These are phyloP conservation scores for Lanistes nyassanus DNA, from an alignment of 1,140 invertebrate species.

Conservation along the genomic window DNA sequence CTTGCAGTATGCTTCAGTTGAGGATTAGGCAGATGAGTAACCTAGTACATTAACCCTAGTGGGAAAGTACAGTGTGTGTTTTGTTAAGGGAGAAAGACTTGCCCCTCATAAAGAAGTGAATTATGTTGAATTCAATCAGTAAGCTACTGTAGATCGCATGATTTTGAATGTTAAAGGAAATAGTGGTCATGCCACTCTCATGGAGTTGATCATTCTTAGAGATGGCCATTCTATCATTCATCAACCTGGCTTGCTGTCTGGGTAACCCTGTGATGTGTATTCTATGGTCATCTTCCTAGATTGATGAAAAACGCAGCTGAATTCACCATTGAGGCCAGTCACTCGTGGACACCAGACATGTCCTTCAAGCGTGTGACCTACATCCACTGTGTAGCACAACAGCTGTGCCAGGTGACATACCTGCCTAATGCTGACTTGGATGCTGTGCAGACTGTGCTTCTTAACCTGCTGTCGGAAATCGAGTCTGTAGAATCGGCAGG, in stretches of 20 bases:
- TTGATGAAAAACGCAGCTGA: conserved; percentile 74
- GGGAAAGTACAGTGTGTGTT: too few species aligned
- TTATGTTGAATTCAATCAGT: too few species aligned
- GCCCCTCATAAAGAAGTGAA: too few species aligned
- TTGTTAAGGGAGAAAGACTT: too few species aligned
- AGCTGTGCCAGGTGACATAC: conserved; percentile 72
- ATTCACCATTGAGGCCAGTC: conserved; percentile 66
- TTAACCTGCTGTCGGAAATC: conserved; percentile 73
- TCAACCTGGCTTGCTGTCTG: background rate
- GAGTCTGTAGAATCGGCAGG: conserved; percentile 71
- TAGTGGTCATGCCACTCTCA: background rate
- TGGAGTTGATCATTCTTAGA: background rate
- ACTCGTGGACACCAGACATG: conserved; percentile 69
- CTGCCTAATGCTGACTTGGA: conserved; percentile 68
- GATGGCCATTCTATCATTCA: background rate
- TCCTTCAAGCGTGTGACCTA: conserved; percentile 72
- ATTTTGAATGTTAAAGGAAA: background rate
- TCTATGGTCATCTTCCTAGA: conserved; percentile 60
- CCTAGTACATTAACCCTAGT: too few species aligned
- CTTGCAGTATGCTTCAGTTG: too few species aligned
- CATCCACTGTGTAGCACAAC: conserved; percentile 72
- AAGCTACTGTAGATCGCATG: too few species aligned
- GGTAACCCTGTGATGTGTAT: background rate
- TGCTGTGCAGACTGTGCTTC: conserved; percentile 70
- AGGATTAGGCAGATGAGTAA: too few species aligned